These are phyloP conservation scores for Carpatolechia fugitivella DNA, from an alignment of 2,888 invertebrate species.

Conservation along the genomic window DNA sequence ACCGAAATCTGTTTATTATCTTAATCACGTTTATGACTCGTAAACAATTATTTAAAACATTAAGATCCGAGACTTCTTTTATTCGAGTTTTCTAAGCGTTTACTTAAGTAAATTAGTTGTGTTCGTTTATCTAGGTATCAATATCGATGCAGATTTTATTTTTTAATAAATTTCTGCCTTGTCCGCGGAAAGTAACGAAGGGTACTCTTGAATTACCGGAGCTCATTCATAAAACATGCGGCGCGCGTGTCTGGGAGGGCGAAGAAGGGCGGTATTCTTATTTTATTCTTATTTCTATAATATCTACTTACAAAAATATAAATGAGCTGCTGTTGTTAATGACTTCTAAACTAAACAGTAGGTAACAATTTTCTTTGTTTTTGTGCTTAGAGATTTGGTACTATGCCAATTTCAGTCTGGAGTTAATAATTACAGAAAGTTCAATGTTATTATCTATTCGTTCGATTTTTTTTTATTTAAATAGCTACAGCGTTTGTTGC, in stretches of 20 bases:
- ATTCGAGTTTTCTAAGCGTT: too few species aligned
- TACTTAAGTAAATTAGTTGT: not conserved
- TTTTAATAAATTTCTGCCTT: conserved; percentile 43
- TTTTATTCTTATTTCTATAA: conserved; percentile 27
- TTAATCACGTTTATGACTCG: too few species aligned
- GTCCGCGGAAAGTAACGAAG: conserved; percentile 46
- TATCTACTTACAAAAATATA: not conserved
- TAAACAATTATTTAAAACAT: too few species aligned
- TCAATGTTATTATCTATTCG: conserved; percentile 55
- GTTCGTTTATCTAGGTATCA: too few species aligned
- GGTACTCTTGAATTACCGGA: conserved; percentile 48
- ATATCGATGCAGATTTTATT: not conserved
- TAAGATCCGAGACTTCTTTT: too few species aligned
- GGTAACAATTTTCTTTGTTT: conserved; percentile 16
- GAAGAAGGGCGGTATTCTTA: conserved; percentile 39
- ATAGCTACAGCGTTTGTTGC: not conserved
- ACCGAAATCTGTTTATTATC: too few species aligned
- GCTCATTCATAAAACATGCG: conserved; percentile 66
- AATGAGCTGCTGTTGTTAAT: not conserved
- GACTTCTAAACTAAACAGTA: not conserved
- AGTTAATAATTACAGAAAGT: conserved; percentile 44
- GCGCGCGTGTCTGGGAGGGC: conserved; percentile 43
- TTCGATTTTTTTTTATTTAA: too few species aligned
- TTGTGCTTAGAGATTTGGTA: conserved; percentile 44
- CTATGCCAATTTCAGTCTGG: conserved; percentile 58